A percentile compares a stretch with the other conserved stretches of the same genome.
Conservation (phyloP, 2,888 invertebrate species). For the Allacma fusca region DNA sequence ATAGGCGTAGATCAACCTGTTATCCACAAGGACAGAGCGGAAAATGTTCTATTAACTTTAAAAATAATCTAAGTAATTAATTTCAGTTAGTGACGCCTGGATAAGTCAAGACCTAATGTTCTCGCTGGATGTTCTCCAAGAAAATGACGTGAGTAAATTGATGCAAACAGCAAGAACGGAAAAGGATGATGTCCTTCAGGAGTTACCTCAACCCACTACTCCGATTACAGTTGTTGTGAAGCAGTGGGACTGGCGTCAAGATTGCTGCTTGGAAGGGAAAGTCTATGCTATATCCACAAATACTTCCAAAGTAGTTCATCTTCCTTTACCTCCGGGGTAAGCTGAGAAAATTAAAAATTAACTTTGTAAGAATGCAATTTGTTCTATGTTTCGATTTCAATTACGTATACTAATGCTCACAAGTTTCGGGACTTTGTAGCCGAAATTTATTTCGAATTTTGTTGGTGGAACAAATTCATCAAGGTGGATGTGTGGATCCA, state of each 20-base stretch:
- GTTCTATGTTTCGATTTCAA: no score
- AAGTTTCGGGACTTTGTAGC: background rate
- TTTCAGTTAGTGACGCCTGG: slow-evolving; percentile 51
- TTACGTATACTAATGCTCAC: background rate
- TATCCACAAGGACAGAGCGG: no score
- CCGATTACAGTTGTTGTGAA: slow-evolving; percentile 13
- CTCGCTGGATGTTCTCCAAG: slow-evolving; percentile 45
- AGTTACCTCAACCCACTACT: background rate
- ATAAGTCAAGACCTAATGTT: slow-evolving; percentile 51
- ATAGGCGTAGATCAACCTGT: no score
- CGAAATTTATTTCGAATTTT: slow-evolving; percentile 32
- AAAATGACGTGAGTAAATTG: background rate
- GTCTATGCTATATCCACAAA: background rate
- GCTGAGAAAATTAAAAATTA: background rate
- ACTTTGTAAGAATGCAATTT: no score
- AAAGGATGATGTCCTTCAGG: background rate
- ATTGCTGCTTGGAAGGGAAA: slow-evolving; percentile 9
- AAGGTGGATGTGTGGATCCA: no score
- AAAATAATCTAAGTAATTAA: no score
- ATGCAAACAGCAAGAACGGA: background rate
- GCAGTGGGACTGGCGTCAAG: slow-evolving; percentile 32
- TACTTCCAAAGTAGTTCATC: background rate
- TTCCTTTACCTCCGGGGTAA: slow-evolving; percentile 24
- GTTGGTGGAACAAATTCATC: background rate
- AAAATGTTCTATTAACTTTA: no score